Evolutionary conservation across 2,888 invertebrate species (phyloP).

Genomic region (Lasioglossum oenotherae): DNA sequence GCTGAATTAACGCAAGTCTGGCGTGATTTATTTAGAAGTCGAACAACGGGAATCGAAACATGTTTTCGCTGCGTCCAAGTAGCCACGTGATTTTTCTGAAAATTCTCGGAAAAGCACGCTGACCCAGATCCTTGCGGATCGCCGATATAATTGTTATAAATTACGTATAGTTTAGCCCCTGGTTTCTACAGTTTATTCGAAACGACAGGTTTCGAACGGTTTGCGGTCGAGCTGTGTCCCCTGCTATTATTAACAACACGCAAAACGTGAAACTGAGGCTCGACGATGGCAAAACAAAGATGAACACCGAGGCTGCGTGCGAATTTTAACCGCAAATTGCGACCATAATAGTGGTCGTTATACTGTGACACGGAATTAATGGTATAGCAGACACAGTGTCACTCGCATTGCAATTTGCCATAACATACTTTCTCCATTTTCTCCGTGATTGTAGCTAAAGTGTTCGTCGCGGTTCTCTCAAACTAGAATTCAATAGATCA

Average conservation of each 20-base stretch:
- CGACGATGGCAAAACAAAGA: constrained; percentile 53
- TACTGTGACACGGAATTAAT: constrained; percentile 47
- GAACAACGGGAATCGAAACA: not conserved
- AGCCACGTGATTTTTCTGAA: not conserved
- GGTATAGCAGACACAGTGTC: constrained; percentile 41
- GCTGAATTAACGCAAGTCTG: not conserved
- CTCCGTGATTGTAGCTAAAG: constrained; percentile 16
- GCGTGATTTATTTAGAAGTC: not conserved
- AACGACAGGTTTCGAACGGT: constrained; percentile 39
- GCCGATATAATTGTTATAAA: constrained; percentile 18
- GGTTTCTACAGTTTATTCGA: constrained; percentile 19
- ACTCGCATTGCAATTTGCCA: constrained; percentile 38
- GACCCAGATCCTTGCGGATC: not conserved
- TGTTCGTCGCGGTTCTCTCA: not conserved
- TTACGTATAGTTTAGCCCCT: constrained; percentile 7
- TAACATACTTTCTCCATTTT: constrained; percentile 33
- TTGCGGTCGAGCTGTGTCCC: constrained; percentile 22
- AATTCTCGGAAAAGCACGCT: not conserved
- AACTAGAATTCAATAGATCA: not conserved
- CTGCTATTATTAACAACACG: constrained; percentile 44
- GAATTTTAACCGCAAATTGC: constrained; percentile 58
- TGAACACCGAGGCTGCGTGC: constrained; percentile 43
- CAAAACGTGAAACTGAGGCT: constrained; percentile 41
- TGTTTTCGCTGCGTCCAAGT: not conserved
- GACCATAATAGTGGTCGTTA: constrained; percentile 51